Evolutionary conservation across 2,888 invertebrate species (phyloP).

Genomic region (Linnaemya tessellans): DNA sequence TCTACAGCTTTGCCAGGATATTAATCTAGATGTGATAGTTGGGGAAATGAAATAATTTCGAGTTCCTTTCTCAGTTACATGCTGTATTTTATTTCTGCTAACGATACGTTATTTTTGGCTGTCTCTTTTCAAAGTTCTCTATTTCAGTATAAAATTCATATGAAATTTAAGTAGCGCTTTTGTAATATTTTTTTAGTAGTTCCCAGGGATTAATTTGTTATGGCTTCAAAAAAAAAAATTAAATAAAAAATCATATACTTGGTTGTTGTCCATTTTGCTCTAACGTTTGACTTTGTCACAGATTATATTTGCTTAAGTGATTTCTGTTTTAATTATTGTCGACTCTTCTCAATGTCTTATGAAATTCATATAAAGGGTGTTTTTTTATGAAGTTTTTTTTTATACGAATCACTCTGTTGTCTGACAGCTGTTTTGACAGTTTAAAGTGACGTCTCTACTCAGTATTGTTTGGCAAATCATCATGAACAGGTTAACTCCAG

Average conservation of each 20-base stretch:
- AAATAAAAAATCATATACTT: too few relatives aligned
- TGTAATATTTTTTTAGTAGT: constrained; percentile 10
- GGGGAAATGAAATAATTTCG: not conserved
- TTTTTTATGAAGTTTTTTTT: too few relatives aligned
- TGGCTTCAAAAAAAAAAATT: not conserved
- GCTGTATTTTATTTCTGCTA: not conserved
- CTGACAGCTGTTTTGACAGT: too few relatives aligned
- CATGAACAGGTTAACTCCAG: too few relatives aligned
- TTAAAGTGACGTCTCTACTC: too few relatives aligned
- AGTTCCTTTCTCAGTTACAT: not conserved
- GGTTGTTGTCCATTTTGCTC: constrained; percentile 16
- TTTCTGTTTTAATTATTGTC: constrained; percentile 50
- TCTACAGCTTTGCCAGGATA: too few relatives aligned
- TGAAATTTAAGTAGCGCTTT: constrained; percentile 49
- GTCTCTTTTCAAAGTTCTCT: not conserved
- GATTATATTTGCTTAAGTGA: constrained; percentile 68
- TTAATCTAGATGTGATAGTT: too few relatives aligned
- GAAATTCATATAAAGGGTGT: not conserved
- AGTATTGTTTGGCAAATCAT: too few relatives aligned
- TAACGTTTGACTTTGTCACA: constrained; percentile 66
- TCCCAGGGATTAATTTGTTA: not conserved
- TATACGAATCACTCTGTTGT: too few relatives aligned
- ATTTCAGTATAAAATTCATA: constrained; percentile 19
- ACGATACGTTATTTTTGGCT: constrained; percentile 18
- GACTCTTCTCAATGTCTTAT: constrained; percentile 26